Percentiles rank a stretch among this genome's conserved stretches.
Evolutionary conservation across 2,113 vertebrate genomes (phyloP).

Genomic region (Zeus faber): DNA sequence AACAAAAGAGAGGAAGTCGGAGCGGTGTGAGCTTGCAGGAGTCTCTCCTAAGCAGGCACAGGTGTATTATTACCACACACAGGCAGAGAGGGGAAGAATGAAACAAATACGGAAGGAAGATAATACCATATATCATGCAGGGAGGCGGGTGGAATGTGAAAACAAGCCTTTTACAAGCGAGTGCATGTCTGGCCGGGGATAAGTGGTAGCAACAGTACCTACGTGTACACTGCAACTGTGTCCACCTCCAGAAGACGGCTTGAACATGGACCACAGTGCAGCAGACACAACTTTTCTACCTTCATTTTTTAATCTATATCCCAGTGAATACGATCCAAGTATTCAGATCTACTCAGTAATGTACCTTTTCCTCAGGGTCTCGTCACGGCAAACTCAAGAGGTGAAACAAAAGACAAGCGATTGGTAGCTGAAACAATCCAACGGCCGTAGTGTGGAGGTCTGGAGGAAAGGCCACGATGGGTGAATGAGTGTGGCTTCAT

Average conservation of each 20-base stretch:
- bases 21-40: too few relatives aligned
- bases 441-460: neutral
- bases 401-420: slow-evolving; percentile 4
- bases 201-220: slow-evolving; percentile 37
- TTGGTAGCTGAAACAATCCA: slow-evolving; percentile 17
- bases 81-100: slow-evolving; percentile 25
- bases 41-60: slow-evolving; percentile 49
- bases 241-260: neutral
- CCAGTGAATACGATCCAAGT: too few relatives aligned
- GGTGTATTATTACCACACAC: slow-evolving; percentile 52
- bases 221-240: slow-evolving; percentile 10
- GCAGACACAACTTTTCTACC: too few relatives aligned
- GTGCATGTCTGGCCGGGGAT: slow-evolving; percentile 52
- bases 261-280: neutral
- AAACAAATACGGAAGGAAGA: slow-evolving; percentile 44
- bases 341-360: too few relatives aligned
- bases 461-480: slow-evolving; percentile 28
- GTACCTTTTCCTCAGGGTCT: too few relatives aligned
- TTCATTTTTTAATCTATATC: too few relatives aligned
- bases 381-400: too few relatives aligned
- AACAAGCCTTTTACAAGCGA: slow-evolving; percentile 64
- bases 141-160: slow-evolving; percentile 62
- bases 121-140: slow-evolving; percentile 64
- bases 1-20: too few relatives aligned
- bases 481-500: slow-evolving; percentile 35